Evolutionary conservation across 2,113 vertebrate species (phyloP).

Genomic region (Syngnathoides biaculeatus): DNA sequence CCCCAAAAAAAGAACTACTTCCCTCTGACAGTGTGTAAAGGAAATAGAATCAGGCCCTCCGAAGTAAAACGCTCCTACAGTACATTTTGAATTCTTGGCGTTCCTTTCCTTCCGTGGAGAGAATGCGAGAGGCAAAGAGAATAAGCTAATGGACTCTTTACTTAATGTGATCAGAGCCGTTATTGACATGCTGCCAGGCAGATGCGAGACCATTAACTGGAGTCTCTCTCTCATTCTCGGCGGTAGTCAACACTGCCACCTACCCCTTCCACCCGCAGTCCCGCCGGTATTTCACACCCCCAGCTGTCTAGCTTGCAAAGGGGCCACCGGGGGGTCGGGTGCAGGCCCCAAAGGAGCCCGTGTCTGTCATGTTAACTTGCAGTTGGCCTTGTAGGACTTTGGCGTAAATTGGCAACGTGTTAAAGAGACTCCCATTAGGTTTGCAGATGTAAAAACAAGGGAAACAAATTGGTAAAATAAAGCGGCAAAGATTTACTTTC

Average conservation of each 20-base stretch:
- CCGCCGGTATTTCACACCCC: constrained; percentile 49
- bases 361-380: constrained; percentile 51
- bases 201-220: constrained; percentile 95
- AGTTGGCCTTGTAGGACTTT: background rate
- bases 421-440: background rate
- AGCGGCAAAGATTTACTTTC: no score
- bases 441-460: background rate
- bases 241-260: background rate
- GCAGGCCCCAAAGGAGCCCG: constrained; percentile 43
- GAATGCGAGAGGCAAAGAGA: constrained; percentile 77
- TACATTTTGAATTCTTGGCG: constrained; percentile 65
- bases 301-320: constrained; percentile 26
- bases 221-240: constrained; percentile 65
- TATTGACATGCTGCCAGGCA: constrained; percentile 99
- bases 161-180: constrained; percentile 99
- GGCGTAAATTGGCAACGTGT: background rate
- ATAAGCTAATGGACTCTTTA: constrained; percentile 96
- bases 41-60: background rate
- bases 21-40: background rate
- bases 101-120: constrained; percentile 70
- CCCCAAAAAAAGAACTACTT: background rate
- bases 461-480: background rate
- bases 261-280: constrained; percentile 36
- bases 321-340: constrained; percentile 30
- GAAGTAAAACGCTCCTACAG: constrained; percentile 53